Conservation (phyloP, 2,888 invertebrate genomes). For the Bimastos eiseni region DNA sequence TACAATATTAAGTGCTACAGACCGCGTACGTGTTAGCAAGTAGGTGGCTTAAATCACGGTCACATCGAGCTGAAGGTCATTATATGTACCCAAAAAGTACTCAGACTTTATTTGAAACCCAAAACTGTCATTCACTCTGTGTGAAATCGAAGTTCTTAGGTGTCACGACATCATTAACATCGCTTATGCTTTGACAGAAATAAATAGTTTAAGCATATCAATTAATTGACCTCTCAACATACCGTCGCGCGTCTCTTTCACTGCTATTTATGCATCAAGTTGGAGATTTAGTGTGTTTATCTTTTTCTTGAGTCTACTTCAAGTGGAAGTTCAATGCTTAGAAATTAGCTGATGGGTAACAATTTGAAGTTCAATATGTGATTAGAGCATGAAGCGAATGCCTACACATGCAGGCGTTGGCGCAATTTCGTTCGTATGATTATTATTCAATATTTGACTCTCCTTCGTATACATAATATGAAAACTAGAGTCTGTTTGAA, state of each 20-base stretch:
- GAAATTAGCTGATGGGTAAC: not conserved
- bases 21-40: no score
- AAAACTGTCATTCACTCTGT: not conserved
- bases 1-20: no score
- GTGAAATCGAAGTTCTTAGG: no score
- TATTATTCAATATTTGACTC: not conserved
- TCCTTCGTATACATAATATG: not conserved
- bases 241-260: no score
- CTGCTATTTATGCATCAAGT: no score
- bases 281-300: not conserved
- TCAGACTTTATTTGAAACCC: not conserved
- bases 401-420: no score
- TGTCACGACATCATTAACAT: not conserved
- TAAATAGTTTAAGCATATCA: not conserved
- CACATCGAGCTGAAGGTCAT: not conserved
- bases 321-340: not conserved
- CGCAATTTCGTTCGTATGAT: not conserved
- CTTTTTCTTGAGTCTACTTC: not conserved
- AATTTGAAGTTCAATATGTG: not conserved
- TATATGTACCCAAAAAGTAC: not conserved
- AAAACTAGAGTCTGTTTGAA: no score
- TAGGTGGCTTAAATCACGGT: not conserved
- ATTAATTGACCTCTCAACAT: not conserved
- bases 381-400: not conserved
- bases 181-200: not conserved